Base-by-base conservation (phyloP, 1,140 invertebrate genomes). In the Macrocentrus cingulum region DNA sequence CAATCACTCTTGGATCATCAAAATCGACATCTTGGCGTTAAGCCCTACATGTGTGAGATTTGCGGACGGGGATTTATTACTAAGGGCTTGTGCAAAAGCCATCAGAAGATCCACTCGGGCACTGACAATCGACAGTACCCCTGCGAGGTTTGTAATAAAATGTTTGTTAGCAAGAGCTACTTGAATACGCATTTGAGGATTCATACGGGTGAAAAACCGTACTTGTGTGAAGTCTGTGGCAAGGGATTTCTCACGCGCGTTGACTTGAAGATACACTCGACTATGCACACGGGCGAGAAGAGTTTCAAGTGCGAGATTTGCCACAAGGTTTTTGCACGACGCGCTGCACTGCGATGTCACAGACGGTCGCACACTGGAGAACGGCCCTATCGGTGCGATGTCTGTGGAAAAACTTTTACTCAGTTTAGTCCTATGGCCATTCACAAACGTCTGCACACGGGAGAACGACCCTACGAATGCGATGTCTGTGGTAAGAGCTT, bases 201-300 rank as follows among this genome's bases (percentile, higher is more conserved):
- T 55, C 94, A 97, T 66, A 94, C 92, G 0, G 90, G 92, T 1
- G 88, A 91, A 69, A 87, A 89, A 61, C 90, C 89, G 0, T 91
- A 85, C 66, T 68, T 83, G 29, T 88, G 87, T 62, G 78, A 83
- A 49, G 83, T 85, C 2, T 91, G 88, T 63, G 83, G 82, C 0
- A 88, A 88, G 62, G 83, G 84, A 29, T 90, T 89, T 65, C 69
- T 87, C 1, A 88, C 84, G 51, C 77, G 84, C 0, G 81, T 83
- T 0, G 83, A 84, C 62, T 75, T 83, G 1, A 84, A 82, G 61
- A 85, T 86, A 8, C 87, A 89, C 59, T 81, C 83, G 4, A 84
- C 85, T 0, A 84, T 85, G 71, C 88, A 90, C 66, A 88, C 87
- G 0, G 88, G 87, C 0, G 87, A 88, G 59, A 86, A 87, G 57